Percentiles rank a stretch among this genome's conserved stretches.
These are phyloP conservation scores for Cyprinodon brontotheroides DNA, from an alignment of 2,113 vertebrate species.

Conservation along the genomic window DNA sequence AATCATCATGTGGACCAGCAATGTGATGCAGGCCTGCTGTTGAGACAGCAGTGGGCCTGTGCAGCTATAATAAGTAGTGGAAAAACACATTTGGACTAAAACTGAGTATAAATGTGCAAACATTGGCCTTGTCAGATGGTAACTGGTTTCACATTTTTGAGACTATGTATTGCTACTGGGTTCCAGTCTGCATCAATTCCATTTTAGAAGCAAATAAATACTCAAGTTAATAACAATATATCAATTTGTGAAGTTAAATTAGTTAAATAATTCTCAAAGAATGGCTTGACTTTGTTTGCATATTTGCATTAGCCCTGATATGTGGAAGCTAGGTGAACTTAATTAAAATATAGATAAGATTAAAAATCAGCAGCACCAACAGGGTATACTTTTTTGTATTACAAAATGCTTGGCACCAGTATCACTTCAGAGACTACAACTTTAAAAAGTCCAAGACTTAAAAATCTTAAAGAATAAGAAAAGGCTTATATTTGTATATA, in stretches of 20 bases:
- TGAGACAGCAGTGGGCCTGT: slow-evolving; percentile 28
- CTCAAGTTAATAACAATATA: slow-evolving; percentile 34
- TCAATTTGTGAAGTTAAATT: slow-evolving; percentile 44
- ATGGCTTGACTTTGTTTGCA: not conserved
- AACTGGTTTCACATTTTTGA: slow-evolving; percentile 33
- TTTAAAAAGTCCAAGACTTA: not conserved
- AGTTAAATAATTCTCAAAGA: not conserved
- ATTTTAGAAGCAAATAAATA: slow-evolving; percentile 25
- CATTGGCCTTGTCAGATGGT: slow-evolving; percentile 23
- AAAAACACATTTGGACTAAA: slow-evolving; percentile 52
- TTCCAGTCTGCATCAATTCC: not conserved
- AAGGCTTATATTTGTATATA: not conserved
- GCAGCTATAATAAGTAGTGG: slow-evolving; percentile 36
- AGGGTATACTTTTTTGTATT: not conserved
- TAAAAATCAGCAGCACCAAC: not conserved
- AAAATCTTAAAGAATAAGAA: not conserved
- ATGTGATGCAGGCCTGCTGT: slow-evolving; percentile 41
- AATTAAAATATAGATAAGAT: too few relatives aligned
- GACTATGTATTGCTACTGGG: slow-evolving; percentile 20
- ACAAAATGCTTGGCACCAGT: not conserved
- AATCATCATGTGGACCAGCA: slow-evolving; percentile 57
- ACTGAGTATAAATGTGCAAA: slow-evolving; percentile 15
- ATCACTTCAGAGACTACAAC: not conserved
- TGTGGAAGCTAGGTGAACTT: not conserved
- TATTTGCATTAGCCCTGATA: not conserved